Conservation (phyloP, 2,113 vertebrate species). For the Corythornis vintsioides region DNA sequence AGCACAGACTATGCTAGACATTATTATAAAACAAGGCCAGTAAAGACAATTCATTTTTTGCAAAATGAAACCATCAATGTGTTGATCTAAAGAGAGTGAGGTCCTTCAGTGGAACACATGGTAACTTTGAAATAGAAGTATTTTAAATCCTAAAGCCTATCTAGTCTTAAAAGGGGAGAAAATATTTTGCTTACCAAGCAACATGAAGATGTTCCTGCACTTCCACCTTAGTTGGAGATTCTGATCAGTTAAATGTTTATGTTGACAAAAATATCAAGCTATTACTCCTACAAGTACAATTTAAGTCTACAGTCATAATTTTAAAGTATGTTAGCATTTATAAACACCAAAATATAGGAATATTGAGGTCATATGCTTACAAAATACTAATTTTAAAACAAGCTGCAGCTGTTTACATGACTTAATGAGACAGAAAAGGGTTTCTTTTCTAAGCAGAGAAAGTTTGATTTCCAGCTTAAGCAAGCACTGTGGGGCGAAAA, state of each 20-base stretch:
- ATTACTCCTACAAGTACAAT: neutral
- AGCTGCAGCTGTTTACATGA: neutral
- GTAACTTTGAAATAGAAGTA: neutral
- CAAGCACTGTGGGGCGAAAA: neutral
- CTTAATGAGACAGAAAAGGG: neutral
- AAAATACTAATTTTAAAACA: neutral
- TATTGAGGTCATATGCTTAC: neutral
- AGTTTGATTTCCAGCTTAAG: neutral
- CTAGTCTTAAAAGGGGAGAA: neutral
- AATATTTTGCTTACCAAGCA: neutral
- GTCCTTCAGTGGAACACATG: neutral
- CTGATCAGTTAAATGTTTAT: neutral
- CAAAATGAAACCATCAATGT: neutral
- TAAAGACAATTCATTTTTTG: neutral
- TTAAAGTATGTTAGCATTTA: neutral
- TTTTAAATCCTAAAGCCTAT: neutral
- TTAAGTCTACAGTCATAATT: neutral
- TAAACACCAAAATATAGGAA: neutral
- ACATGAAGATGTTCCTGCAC: neutral
- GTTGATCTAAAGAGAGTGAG: neutral
- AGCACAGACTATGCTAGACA: neutral
- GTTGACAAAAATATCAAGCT: neutral
- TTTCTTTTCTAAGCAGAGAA: neutral
- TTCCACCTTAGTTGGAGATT: neutral
- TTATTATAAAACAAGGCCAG: neutral